A percentile compares a stretch with the other conserved stretches of the same genome.
phyloP scores from a whole-genome alignment of 1,140 invertebrate genomes.

The Pararge aegeria region DNA sequence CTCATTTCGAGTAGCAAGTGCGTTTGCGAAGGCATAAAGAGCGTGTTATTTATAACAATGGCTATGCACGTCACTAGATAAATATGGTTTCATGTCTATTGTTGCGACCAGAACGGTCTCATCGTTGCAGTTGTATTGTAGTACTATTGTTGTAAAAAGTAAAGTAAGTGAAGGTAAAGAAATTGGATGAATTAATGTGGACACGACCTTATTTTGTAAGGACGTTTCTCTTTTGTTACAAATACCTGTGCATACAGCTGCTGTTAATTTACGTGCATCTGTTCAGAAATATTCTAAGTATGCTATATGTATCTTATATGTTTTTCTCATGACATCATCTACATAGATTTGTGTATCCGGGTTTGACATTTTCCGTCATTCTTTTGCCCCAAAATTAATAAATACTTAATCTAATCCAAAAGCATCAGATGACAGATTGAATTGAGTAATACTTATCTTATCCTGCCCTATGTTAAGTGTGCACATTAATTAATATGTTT shows the following conservation, averaged over 20 bases:
- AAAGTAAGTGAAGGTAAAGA: slow-evolving; percentile 24
- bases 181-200: slow-evolving; percentile 16
- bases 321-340: too few species aligned
- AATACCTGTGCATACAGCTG: slow-evolving; percentile 6
- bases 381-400: too few species aligned
- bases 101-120: slow-evolving; percentile 6
- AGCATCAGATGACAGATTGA: too few species aligned
- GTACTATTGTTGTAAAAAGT: slow-evolving; percentile 13
- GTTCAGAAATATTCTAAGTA: too few species aligned
- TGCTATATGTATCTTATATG: too few species aligned
- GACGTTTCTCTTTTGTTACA: slow-evolving; percentile 23
- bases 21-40: neutral
- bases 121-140: neutral
- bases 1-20: neutral
- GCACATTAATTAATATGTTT: too few species aligned
- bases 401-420: too few species aligned
- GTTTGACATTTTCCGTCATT: too few species aligned
- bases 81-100: slow-evolving; percentile 20
- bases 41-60: slow-evolving; percentile 12
- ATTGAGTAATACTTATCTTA: too few species aligned
- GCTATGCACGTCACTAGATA: slow-evolving; percentile 16
- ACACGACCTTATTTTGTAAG: slow-evolving; percentile 18
- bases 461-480: too few species aligned
- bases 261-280: neutral
- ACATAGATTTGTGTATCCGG: too few species aligned